Percentiles rank a stretch among this genome's conserved stretches.
Conservation (phyloP, 1,140 invertebrate genomes). For the Bombus pascuorum region DNA sequence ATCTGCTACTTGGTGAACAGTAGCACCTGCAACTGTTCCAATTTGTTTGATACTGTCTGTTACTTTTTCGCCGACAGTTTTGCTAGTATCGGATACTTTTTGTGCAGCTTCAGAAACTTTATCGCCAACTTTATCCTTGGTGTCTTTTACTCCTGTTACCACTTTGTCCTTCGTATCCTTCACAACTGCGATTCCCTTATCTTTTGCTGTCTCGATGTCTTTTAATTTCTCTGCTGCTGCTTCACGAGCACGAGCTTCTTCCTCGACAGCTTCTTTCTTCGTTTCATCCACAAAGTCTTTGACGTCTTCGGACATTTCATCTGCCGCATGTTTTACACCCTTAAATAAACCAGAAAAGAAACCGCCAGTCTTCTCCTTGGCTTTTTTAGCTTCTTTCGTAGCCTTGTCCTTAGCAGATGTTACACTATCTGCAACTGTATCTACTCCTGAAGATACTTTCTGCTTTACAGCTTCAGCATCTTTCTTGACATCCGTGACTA, state of each 20-base stretch:
- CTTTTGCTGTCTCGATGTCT: conserved; percentile 21
- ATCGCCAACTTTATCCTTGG: conserved; percentile 46
- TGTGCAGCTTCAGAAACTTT: conserved; percentile 37
- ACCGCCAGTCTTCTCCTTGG: conserved; percentile 62
- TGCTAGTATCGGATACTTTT: conserved; percentile 39
- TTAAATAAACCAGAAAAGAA: conserved; percentile 65
- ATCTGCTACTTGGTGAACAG: not conserved
- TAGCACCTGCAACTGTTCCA: not conserved
- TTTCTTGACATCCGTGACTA: conserved; percentile 41
- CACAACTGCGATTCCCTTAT: conserved; percentile 7
- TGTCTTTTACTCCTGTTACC: conserved; percentile 41
- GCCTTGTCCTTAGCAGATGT: conserved; percentile 18
- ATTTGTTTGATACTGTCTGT: conserved; percentile 45
- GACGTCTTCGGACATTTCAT: conserved; percentile 71
- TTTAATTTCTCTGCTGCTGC: conserved; percentile 19
- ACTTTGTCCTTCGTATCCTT: conserved; percentile 55
- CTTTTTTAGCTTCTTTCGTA: conserved; percentile 49
- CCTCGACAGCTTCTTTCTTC: conserved; percentile 57
- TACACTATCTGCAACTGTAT: not conserved
- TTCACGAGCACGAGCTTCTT: conserved; percentile 54
- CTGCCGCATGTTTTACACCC: conserved; percentile 62
- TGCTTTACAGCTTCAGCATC: conserved; percentile 48
- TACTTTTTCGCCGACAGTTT: conserved; percentile 41
- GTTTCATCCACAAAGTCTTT: conserved; percentile 52
- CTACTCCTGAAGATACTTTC: conserved; percentile 28